phyloP scores from a whole-genome alignment of 2,888 invertebrate genomes.

The Sminthurinus aureus region DNA sequence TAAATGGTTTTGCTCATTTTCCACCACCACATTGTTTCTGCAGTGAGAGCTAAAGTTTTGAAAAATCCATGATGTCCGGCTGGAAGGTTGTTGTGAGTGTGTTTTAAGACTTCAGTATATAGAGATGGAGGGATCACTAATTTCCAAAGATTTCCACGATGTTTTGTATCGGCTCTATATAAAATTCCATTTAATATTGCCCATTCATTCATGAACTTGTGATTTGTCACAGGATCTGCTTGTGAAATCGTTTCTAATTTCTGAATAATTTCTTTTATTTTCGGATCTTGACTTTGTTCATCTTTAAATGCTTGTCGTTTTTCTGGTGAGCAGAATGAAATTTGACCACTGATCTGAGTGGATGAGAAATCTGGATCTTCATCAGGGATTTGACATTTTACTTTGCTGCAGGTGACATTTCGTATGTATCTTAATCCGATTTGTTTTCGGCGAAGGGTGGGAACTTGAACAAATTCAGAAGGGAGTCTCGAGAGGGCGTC shows the following conservation, averaged over 20 bases:
- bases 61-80: conserved; percentile 18
- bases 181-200: conserved; percentile 2
- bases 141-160: conserved; percentile 1
- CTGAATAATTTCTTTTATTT: not conserved
- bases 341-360: not conserved
- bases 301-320: not conserved
- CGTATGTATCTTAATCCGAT: not conserved
- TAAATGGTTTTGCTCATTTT: conserved; percentile 2
- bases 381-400: not conserved
- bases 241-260: not conserved
- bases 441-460: not conserved
- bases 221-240: too few relatives aligned
- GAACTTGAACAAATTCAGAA: not conserved
- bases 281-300: not conserved
- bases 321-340: too few relatives aligned
- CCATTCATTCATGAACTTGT: not conserved
- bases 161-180: not conserved
- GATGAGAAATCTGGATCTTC: not conserved
- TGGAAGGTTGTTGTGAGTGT: not conserved
- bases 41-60: not conserved
- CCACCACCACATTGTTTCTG: conserved; percentile 25
- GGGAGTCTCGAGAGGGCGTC: not conserved
- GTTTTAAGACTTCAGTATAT: not conserved
- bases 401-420: not conserved
- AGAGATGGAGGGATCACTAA: not conserved